Evolutionary conservation across 2,797 vertebrate genomes (phyloP).

Genomic region (Rallus crepitans): DNA sequence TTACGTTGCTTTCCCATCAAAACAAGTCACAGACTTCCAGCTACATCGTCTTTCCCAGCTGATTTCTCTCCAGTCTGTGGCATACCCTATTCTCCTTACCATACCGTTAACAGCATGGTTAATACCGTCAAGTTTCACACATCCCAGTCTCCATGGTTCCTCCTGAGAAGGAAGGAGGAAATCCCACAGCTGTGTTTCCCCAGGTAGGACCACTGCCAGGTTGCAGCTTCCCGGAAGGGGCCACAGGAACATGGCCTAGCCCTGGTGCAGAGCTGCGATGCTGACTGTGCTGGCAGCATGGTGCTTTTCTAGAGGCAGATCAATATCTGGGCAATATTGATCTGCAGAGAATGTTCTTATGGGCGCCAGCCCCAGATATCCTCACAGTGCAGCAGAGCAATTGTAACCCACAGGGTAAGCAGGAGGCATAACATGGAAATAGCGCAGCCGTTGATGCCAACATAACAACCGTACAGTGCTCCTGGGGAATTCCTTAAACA

Average conservation of each 20-base stretch:
- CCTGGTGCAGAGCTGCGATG: neutral
- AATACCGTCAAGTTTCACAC: neutral
- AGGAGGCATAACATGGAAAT: neutral
- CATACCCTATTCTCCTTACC: too few species aligned
- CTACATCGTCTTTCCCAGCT: too few species aligned
- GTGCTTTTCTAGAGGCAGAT: neutral
- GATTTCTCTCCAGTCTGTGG: too few species aligned
- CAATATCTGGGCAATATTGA: neutral
- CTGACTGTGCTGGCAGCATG: neutral
- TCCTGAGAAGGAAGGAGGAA: neutral
- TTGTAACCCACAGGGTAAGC: neutral
- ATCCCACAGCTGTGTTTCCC: neutral
- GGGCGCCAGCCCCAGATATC: neutral
- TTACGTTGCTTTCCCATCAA: too few species aligned
- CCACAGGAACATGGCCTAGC: accelerated
- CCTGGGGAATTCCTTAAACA: neutral
- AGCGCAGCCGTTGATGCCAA: too few species aligned
- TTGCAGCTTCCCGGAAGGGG: neutral
- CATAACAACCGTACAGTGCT: accelerated
- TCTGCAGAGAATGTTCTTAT: neutral
- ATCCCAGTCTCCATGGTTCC: neutral
- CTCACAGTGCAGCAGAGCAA: neutral
- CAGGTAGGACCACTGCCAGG: neutral
- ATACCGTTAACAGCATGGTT: too few species aligned
- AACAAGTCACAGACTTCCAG: too few species aligned